phyloP scores from a whole-genome alignment of 2,113 vertebrate genomes.

The Rallus limicola region DNA sequence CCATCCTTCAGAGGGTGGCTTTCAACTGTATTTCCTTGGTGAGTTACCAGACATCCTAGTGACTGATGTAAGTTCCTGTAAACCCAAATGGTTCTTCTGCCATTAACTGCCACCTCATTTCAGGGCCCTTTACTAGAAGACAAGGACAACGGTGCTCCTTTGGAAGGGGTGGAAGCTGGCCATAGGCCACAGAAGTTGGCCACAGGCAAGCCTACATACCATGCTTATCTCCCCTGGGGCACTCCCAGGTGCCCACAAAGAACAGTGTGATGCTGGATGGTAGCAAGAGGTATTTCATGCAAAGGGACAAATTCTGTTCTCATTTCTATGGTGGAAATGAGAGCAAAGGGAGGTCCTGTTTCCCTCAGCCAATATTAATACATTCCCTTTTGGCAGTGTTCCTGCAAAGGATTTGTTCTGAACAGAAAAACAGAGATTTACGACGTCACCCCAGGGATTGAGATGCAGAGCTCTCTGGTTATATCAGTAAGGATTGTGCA shows the following conservation, averaged over 20 bases:
- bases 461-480: slow-evolving; percentile 25
- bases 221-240: background rate
- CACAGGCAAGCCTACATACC: background rate
- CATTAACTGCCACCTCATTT: background rate
- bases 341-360: background rate
- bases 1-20: background rate
- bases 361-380: slow-evolving; percentile 9
- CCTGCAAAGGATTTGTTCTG: slow-evolving; percentile 32
- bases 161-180: background rate
- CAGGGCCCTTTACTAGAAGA: background rate
- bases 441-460: background rate
- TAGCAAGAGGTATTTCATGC: background rate
- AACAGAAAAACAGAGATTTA: slow-evolving; percentile 33
- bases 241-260: background rate
- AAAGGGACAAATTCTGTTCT: background rate
- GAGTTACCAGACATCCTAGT: background rate
- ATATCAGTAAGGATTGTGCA: background rate
- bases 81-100: background rate
- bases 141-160: background rate
- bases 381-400: background rate
- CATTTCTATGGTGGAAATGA: background rate
- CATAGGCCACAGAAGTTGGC: background rate
- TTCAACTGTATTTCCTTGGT: background rate
- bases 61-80: background rate
- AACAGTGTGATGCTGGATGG: background rate